Evolutionary conservation across 2,888 invertebrate genomes (phyloP).

Genomic region (Aspidapion aeneum): DNA sequence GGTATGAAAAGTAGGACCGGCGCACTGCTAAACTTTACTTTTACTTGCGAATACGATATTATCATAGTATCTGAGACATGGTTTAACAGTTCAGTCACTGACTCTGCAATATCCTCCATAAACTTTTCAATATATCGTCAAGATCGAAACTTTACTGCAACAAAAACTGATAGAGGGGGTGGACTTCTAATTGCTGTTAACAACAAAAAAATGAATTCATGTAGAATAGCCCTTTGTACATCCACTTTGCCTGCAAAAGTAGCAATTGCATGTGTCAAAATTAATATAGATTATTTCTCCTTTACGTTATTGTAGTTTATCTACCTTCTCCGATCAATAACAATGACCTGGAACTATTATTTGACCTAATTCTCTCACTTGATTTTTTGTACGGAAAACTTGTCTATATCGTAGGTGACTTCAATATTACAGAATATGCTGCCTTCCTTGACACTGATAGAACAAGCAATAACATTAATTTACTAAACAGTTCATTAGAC

Average conservation of each 20-base stretch:
- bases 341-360: neutral
- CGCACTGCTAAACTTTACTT: neutral
- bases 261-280: neutral
- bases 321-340: neutral
- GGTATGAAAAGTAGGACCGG: neutral
- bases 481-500: neutral
- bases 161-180: neutral
- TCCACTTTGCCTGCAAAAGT: neutral
- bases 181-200: neutral
- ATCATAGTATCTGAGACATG: neutral
- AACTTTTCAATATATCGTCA: neutral
- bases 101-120: neutral
- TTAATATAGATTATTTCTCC: neutral
- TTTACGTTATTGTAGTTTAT: neutral
- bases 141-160: neutral
- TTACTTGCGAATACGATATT: neutral
- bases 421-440: neutral
- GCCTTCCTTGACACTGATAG: neutral
- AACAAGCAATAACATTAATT: neutral
- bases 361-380: neutral
- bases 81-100: neutral
- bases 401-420: neutral
- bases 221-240: neutral
- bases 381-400: neutral
- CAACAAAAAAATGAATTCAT: neutral